Conservation (phyloP, 2,113 vertebrate genomes). For the Aptenodytes forsteri region DNA sequence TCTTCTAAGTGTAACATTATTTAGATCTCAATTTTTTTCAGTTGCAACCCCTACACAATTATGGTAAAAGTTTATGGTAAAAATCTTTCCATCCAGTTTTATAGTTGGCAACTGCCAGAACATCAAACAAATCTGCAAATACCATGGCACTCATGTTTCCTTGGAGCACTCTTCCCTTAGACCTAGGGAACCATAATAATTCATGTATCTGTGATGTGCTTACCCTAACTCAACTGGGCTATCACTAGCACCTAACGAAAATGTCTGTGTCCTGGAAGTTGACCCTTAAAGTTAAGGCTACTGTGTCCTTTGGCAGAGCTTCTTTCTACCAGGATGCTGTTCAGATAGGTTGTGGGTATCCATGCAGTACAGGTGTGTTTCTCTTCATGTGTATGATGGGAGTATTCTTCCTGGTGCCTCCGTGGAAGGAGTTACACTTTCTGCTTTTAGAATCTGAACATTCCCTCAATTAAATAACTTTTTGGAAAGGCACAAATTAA, state of each 20-base stretch:
- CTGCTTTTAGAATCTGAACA: conserved; percentile 25
- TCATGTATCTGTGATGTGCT: neutral
- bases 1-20: neutral
- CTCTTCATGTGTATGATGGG: neutral
- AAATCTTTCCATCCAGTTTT: neutral
- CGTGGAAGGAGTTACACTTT: conserved; percentile 51
- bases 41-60: neutral
- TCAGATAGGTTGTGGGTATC: neutral
- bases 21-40: conserved; percentile 29
- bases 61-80: neutral
- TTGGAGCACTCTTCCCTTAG: neutral
- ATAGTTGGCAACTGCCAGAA: neutral
- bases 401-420: conserved; percentile 33
- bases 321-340: neutral
- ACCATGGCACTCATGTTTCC: neutral
- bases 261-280: neutral
- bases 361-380: neutral
- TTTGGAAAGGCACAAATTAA: conserved; percentile 29
- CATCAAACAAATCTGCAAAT: neutral
- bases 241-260: neutral
- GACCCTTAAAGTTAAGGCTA: neutral
- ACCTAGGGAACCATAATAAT: neutral
- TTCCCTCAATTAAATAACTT: neutral
- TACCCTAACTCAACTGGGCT: neutral
- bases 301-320: neutral